These are phyloP conservation scores for Lagria hirta DNA, from an alignment of 2,888 invertebrate genomes.

Conservation along the genomic window DNA sequence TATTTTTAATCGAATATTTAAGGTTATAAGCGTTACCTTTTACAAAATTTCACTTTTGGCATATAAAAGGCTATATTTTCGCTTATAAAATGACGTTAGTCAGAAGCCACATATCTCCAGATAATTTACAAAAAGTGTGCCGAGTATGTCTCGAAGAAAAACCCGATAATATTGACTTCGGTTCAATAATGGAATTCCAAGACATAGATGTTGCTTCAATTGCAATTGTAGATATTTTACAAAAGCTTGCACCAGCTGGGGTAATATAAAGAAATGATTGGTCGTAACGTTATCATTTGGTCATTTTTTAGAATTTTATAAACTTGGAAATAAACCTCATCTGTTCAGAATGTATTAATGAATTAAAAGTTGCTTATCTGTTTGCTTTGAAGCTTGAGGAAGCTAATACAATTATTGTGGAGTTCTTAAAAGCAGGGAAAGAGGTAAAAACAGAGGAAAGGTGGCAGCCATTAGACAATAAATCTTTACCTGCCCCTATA, in stretches of 20 bases:
- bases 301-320: no score
- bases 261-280: no score
- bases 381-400: constrained; percentile 38
- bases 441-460: neutral
- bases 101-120: constrained; percentile 6
- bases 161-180: constrained; percentile 30
- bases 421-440: constrained; percentile 25
- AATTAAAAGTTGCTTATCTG: constrained; percentile 35
- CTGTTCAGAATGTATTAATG: constrained; percentile 33
- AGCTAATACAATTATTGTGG: constrained; percentile 31
- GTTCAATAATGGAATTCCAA: constrained; percentile 32
- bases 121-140: constrained; percentile 33
- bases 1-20: no score
- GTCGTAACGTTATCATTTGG: no score
- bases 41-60: no score
- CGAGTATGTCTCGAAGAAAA: constrained; percentile 37
- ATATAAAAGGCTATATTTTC: no score
- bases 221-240: constrained; percentile 32
- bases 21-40: no score
- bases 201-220: constrained; percentile 28
- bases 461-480: no score
- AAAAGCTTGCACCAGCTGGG: constrained; percentile 30
- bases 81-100: constrained; percentile 13
- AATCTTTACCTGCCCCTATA: no score
- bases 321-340: constrained; percentile 29